Conservation (phyloP, 2,888 invertebrate species). For the Drosophila phalerata region DNA sequence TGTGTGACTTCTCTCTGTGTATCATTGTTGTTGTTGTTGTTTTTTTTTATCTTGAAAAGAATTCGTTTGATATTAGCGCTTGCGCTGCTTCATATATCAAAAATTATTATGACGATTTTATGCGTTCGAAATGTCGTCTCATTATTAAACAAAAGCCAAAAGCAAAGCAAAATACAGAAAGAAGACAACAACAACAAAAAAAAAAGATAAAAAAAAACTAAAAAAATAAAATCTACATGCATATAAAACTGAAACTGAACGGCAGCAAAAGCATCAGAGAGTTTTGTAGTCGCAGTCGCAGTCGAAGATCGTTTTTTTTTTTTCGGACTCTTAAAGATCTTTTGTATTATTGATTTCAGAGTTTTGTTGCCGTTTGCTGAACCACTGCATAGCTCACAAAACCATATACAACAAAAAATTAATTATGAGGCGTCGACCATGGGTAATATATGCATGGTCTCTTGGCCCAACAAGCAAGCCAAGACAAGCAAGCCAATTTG, state of each 20-base stretch:
- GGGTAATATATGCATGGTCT: constrained; percentile 60
- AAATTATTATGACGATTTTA: constrained; percentile 85
- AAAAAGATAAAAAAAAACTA: constrained; percentile 2
- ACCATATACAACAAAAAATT: constrained; percentile 41
- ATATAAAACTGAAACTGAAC: constrained; percentile 42
- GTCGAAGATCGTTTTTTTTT: constrained; percentile 31
- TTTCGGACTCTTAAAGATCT: constrained; percentile 39
- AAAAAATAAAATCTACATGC: constrained; percentile 32
- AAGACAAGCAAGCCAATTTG: constrained; percentile 72
- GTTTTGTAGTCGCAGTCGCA: constrained; percentile 45
- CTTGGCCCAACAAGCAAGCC: constrained; percentile 17
- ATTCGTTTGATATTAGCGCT: constrained; percentile 85
- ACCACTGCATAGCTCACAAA: constrained; percentile 42
- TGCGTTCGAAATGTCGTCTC: constrained; percentile 85
- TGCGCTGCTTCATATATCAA: constrained; percentile 85
- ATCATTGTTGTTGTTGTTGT: constrained; percentile 35
- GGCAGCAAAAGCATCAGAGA: constrained; percentile 17
- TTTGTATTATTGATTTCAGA: constrained; percentile 77
- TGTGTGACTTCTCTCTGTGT: neutral
- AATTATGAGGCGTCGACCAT: constrained; percentile 60
- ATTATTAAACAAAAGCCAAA: constrained; percentile 82
- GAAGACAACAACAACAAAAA: constrained; percentile 20
- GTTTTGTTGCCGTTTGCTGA: constrained; percentile 44
- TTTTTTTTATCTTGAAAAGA: constrained; percentile 80
- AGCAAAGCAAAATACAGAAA: constrained; percentile 62